Conservation (phyloP, 2,113 vertebrate genomes). For the Semnornis frantzii region DNA sequence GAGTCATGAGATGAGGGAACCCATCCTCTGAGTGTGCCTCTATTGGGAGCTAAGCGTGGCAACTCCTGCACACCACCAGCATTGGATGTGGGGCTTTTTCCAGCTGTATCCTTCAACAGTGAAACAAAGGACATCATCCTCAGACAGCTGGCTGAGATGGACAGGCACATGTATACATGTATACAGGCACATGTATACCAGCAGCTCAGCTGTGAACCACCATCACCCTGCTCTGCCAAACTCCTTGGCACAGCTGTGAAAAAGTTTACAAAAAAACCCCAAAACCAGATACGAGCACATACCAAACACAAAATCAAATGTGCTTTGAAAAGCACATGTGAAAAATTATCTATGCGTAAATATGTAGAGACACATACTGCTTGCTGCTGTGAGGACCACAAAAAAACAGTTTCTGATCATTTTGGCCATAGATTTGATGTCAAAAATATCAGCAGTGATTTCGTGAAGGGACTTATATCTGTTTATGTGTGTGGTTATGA, state of each 20-base stretch:
- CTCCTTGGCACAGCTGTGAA: rapidly evolving
- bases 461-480: neutral
- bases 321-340: neutral
- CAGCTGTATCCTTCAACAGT: neutral
- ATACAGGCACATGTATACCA: rapidly evolving
- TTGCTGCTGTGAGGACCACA: neutral
- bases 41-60: neutral
- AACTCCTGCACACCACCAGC: neutral
- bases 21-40: rapidly evolving
- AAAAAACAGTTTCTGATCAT: neutral
- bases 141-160: rapidly evolving
- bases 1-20: rapidly evolving
- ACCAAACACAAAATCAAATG: neutral
- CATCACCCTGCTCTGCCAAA: neutral
- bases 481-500: neutral
- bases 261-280: neutral
- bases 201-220: neutral
- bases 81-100: neutral
- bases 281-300: neutral
- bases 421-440: neutral
- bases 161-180: rapidly evolving
- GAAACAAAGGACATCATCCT: neutral
- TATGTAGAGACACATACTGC: neutral
- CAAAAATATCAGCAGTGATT: neutral
- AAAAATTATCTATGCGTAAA: neutral